Evolutionary conservation across 2,113 vertebrate genomes (phyloP).

Genomic region (Aptenodytes patagonicus): DNA sequence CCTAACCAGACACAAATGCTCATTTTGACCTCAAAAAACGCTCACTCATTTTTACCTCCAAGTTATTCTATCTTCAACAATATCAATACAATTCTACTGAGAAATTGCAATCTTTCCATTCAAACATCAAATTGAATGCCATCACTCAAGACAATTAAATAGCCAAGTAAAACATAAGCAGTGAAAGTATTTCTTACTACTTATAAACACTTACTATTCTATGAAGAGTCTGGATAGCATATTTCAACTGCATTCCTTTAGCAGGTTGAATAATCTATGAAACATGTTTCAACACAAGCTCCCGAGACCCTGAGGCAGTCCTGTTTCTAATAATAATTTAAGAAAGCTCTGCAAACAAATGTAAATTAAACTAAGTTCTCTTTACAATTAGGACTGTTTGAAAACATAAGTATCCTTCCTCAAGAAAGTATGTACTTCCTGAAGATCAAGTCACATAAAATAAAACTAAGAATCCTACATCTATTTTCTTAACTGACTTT

Average conservation of each 20-base stretch:
- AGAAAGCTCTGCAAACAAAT: neutral
- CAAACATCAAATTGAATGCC: neutral
- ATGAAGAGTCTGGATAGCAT: neutral
- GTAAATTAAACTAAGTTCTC: neutral
- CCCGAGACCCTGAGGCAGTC: neutral
- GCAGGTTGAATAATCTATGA: neutral
- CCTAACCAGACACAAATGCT: neutral
- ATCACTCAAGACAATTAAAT: neutral
- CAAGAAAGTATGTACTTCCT: neutral
- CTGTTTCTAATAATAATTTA: neutral
- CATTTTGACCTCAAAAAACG: neutral
- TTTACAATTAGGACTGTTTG: neutral
- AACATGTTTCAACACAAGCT: neutral
- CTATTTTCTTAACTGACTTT: neutral
- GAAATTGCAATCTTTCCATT: neutral
- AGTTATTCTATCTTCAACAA: neutral
- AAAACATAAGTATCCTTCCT: neutral
- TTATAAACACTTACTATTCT: neutral
- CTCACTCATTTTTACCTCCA: neutral
- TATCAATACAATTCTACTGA: neutral
- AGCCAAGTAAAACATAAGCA: neutral
- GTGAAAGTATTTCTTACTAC: neutral
- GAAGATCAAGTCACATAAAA: neutral
- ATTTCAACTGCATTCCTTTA: neutral
- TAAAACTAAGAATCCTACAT: neutral